These are phyloP conservation scores for Podiceps cristatus DNA, from an alignment of 2,113 vertebrate species.

Conservation along the genomic window DNA sequence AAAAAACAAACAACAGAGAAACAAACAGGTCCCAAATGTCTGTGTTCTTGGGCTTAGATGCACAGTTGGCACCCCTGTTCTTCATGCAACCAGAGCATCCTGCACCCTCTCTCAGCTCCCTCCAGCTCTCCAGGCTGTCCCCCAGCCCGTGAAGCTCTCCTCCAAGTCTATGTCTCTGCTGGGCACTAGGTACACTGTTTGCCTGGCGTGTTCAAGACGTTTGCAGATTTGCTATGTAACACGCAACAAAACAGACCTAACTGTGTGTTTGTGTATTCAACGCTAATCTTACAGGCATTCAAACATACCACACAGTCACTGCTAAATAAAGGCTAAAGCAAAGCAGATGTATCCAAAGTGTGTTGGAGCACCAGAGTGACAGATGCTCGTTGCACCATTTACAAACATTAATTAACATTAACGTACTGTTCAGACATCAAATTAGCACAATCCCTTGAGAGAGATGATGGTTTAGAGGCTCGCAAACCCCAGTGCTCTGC, in stretches of 20 bases:
- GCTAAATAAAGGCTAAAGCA: background rate
- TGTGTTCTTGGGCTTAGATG: background rate
- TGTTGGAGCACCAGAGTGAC: background rate
- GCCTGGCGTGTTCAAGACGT: rapidly evolving
- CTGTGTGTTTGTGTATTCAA: background rate
- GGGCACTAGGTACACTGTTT: background rate
- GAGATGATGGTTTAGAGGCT: background rate
- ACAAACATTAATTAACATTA: slow-evolving; percentile 53
- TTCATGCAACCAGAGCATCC: background rate
- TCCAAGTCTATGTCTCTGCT: background rate
- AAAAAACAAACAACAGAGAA: background rate
- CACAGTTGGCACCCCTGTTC: background rate
- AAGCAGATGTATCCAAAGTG: background rate
- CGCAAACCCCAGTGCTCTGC: background rate
- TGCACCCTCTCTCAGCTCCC: background rate
- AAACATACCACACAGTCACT: background rate
- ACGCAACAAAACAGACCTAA: background rate
- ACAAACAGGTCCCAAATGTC: background rate
- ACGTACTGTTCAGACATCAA: background rate
- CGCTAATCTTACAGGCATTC: background rate
- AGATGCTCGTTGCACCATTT: background rate
- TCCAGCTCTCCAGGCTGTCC: background rate
- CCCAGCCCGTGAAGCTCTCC: background rate
- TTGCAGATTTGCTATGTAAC: background rate
- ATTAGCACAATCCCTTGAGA: background rate